These are phyloP conservation scores for Thamnophis elegans DNA, from an alignment of 2,797 vertebrate species.

Conservation along the genomic window DNA sequence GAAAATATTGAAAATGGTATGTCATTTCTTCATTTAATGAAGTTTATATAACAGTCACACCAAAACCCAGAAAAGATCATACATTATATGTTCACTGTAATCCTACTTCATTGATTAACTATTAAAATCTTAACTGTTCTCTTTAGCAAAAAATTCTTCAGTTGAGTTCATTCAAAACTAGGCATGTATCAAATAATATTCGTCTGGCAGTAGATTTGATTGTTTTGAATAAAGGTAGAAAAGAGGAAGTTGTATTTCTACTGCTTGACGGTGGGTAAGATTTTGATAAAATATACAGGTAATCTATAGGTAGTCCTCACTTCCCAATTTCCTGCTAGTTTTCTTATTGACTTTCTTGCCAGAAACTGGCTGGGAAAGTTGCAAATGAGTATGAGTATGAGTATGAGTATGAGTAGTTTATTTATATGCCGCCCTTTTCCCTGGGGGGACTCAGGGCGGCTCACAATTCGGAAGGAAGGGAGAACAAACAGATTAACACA, in stretches of 20 bases:
- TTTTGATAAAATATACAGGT: neutral
- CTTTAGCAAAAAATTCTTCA: neutral
- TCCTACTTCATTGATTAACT: neutral
- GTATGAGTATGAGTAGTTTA: too few relatives aligned
- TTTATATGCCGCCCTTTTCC: too few relatives aligned
- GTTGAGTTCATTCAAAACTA: neutral
- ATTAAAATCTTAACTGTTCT: neutral
- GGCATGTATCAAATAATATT: neutral
- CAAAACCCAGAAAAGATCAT: neutral
- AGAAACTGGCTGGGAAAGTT: neutral
- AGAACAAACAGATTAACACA: too few relatives aligned
- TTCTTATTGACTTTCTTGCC: neutral
- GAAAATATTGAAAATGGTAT: neutral
- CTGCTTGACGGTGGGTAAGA: neutral
- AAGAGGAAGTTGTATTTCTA: neutral
- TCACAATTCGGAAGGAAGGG: too few relatives aligned
- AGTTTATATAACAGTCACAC: neutral
- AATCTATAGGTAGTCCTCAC: neutral
- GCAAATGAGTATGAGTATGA: too few relatives aligned
- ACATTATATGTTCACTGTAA: neutral
- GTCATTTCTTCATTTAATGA: neutral
- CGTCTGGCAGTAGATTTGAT: neutral
- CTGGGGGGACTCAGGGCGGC: too few relatives aligned
- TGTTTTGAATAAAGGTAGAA: neutral
- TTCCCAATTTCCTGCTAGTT: neutral